Conservation (phyloP, 2,888 invertebrate genomes). For the Heliconius ethilla region DNA sequence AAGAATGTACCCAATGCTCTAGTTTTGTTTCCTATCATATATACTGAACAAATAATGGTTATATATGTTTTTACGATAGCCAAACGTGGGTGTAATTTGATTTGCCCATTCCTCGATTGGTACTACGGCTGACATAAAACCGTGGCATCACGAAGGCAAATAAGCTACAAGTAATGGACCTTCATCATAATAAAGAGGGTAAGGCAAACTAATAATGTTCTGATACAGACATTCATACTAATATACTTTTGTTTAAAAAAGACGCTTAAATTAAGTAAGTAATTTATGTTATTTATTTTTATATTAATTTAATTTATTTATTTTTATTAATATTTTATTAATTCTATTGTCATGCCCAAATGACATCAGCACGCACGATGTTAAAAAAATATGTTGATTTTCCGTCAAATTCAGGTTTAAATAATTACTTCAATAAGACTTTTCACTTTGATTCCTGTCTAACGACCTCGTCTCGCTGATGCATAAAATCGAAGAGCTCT, state of each 20-base stretch:
- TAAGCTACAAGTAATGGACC: conserved; percentile 19
- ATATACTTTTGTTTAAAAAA: neutral
- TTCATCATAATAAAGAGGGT: conserved; percentile 34
- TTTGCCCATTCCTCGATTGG: conserved; percentile 25
- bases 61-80: conserved; percentile 10
- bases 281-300: too few relatives aligned
- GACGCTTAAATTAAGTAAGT: neutral
- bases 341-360: too few relatives aligned
- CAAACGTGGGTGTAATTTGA: conserved; percentile 24
- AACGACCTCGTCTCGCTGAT: neutral
- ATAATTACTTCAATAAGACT: conserved; percentile 3
- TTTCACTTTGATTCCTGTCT: neutral
- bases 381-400: too few relatives aligned
- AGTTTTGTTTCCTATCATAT: neutral
- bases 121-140: conserved; percentile 29
- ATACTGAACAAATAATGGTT: neutral
- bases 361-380: too few relatives aligned
- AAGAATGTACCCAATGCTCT: neutral
- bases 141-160: conserved; percentile 25
- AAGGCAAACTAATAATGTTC: conserved; percentile 27
- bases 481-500: neutral
- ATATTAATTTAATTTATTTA: too few relatives aligned
- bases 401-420: too few relatives aligned
- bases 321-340: too few relatives aligned
- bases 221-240: neutral